Evolutionary conservation across 1,140 invertebrate genomes (phyloP).

Genomic region (Ceratoteleas bidentatus): DNA sequence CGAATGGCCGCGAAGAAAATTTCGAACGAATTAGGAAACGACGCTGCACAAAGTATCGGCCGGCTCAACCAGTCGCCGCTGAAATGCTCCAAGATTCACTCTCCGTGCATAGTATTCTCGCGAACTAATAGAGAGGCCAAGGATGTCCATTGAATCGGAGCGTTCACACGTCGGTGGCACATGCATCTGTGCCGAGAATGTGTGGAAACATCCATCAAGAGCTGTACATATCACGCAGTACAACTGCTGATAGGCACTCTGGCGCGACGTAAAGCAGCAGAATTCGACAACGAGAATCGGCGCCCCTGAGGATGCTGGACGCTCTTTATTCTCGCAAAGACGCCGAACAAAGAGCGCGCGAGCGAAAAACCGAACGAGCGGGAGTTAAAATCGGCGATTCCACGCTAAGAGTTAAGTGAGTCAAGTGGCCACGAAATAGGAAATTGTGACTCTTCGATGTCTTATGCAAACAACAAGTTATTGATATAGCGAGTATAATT

Average conservation of each 20-base stretch:
- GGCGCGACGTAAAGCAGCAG: slow-evolving; percentile 65
- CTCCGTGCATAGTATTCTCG: slow-evolving; percentile 27
- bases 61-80: slow-evolving; percentile 15
- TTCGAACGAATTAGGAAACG: slow-evolving; percentile 8
- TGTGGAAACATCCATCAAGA: slow-evolving; percentile 70
- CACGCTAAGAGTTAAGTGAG: slow-evolving; percentile 40
- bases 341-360: slow-evolving; percentile 29
- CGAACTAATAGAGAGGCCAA: slow-evolving; percentile 52
- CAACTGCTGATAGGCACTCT: slow-evolving; percentile 68
- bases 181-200: slow-evolving; percentile 58
- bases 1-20: not conserved
- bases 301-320: slow-evolving; percentile 53
- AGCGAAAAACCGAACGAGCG: slow-evolving; percentile 9
- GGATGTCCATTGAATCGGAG: slow-evolving; percentile 28
- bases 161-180: slow-evolving; percentile 22
- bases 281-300: slow-evolving; percentile 60
- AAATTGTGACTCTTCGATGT: slow-evolving; percentile 17
- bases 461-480: slow-evolving; percentile 2
- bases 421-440: slow-evolving; percentile 28
- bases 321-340: slow-evolving; percentile 48
- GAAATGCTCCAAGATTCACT: slow-evolving; percentile 28
- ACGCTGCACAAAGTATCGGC: slow-evolving; percentile 7
- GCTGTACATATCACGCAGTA: slow-evolving; percentile 68
- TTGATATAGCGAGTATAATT: slow-evolving; percentile 7
- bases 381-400: slow-evolving; percentile 35